Evolutionary conservation across 1,140 invertebrate species (phyloP).

Genomic region (Nylanderia fulva): DNA sequence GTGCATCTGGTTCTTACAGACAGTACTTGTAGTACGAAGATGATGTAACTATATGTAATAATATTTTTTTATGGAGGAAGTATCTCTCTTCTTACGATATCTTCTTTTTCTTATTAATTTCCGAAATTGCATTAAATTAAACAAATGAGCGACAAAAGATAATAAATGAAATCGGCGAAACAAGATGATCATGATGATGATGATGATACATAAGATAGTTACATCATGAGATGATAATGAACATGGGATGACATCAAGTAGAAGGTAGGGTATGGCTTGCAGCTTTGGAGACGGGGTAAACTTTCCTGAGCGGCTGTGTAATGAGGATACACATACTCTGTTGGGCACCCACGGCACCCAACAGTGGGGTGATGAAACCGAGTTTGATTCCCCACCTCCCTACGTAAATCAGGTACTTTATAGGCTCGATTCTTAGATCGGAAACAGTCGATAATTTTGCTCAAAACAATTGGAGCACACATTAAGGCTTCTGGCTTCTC

Average conservation of each 20-base stretch:
- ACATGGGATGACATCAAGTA: slow-evolving; percentile 73
- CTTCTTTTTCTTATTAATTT: neutral
- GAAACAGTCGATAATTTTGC: slow-evolving; percentile 38
- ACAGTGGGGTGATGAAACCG: slow-evolving; percentile 86
- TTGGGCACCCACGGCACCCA: slow-evolving; percentile 85
- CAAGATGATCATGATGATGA: neutral
- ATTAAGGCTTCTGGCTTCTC: too few species aligned
- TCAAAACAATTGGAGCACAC: slow-evolving; percentile 10
- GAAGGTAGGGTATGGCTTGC: slow-evolving; percentile 84
- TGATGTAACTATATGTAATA: slow-evolving; percentile 74
- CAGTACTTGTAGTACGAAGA: slow-evolving; percentile 70
- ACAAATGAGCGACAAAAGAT: neutral
- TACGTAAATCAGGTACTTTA: slow-evolving; percentile 81
- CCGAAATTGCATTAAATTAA: neutral
- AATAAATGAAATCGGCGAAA: neutral
- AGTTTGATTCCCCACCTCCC: slow-evolving; percentile 81
- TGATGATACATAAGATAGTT: slow-evolving; percentile 70
- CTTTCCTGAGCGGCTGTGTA: slow-evolving; percentile 92
- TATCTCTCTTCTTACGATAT: neutral
- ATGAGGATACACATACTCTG: slow-evolving; percentile 93
- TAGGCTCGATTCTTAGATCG: slow-evolving; percentile 66
- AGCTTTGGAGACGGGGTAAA: slow-evolving; percentile 95
- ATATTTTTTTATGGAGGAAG: neutral
- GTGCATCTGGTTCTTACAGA: slow-evolving; percentile 84
- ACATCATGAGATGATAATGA: slow-evolving; percentile 64